Evolutionary conservation across 2,888 invertebrate genomes (phyloP).

Genomic region (Acleris laterana): DNA sequence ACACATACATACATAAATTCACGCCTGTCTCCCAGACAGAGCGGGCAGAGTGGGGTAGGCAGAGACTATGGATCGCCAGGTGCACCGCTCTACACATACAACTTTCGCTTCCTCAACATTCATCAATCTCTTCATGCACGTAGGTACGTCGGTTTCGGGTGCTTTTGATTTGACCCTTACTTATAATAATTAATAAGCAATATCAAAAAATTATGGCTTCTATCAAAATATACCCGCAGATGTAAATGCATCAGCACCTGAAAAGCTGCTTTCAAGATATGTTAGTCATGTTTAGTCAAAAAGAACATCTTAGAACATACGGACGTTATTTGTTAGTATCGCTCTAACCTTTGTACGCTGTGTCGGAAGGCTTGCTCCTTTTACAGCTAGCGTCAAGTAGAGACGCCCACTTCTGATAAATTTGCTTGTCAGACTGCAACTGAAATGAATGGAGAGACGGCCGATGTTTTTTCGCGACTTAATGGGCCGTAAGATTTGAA

Average conservation of each 20-base stretch:
- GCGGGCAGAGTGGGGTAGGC: no score
- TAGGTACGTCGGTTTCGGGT: no score
- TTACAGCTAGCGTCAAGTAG: conserved; percentile 42
- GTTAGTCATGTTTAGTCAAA: neutral
- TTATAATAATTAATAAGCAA: no score
- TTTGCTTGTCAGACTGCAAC: conserved; percentile 53
- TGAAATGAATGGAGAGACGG: conserved; percentile 53
- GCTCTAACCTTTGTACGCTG: conserved; percentile 47
- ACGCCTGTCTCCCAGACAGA: no score
- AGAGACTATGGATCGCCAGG: no score
- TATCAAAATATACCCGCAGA: no score
- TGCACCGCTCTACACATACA: no score
- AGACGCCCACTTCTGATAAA: conserved; percentile 54
- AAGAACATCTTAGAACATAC: neutral
- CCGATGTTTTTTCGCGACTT: conserved; percentile 23
- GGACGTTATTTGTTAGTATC: neutral
- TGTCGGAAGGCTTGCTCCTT: conserved; percentile 60
- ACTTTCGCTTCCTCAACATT: no score
- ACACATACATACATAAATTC: no score
- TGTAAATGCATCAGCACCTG: neutral
- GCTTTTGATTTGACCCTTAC: no score
- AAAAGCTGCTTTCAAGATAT: neutral
- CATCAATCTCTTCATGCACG: no score
- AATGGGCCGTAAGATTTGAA: conserved; percentile 25
- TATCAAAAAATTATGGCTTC: no score